phyloP scores from a whole-genome alignment of 1,140 invertebrate genomes.

The Thaumatotibia leucotreta region DNA sequence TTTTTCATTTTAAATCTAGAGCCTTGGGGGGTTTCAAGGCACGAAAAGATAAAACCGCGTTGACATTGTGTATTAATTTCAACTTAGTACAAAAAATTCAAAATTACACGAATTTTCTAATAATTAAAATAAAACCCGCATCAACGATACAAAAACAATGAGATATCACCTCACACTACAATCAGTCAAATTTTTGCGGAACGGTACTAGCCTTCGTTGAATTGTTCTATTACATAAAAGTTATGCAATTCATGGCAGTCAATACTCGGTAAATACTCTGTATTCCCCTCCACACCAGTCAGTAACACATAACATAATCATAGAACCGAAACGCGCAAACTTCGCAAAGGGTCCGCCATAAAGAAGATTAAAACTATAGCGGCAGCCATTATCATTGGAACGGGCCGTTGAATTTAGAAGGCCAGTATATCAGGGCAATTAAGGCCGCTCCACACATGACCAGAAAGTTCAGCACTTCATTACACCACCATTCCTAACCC shows the following conservation, averaged over 20 bases:
- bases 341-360: slow-evolving; percentile 50
- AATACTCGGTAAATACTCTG: not conserved
- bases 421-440: slow-evolving; percentile 47
- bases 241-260: not conserved
- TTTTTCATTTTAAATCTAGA: too few relatives aligned
- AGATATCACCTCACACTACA: too few relatives aligned
- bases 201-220: too few relatives aligned
- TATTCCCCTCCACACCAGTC: not conserved
- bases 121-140: too few relatives aligned
- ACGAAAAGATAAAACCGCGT: too few relatives aligned
- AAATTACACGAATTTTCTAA: too few relatives aligned
- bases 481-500: slow-evolving; percentile 41
- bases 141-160: too few relatives aligned
- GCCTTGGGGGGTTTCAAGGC: too few relatives aligned
- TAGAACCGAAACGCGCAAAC: slow-evolving; percentile 26
- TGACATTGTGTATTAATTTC: too few relatives aligned
- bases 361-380: slow-evolving; percentile 65
- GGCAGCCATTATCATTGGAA: slow-evolving; percentile 37
- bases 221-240: not conserved
- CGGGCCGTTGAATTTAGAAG: slow-evolving; percentile 25
- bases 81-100: too few relatives aligned
- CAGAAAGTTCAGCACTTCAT: slow-evolving; percentile 59
- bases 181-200: too few relatives aligned
- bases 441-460: slow-evolving; percentile 43
- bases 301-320: slow-evolving; percentile 18